Evolutionary conservation across 2,113 vertebrate genomes (phyloP).

Genomic region (Gallinago jamesoni): DNA sequence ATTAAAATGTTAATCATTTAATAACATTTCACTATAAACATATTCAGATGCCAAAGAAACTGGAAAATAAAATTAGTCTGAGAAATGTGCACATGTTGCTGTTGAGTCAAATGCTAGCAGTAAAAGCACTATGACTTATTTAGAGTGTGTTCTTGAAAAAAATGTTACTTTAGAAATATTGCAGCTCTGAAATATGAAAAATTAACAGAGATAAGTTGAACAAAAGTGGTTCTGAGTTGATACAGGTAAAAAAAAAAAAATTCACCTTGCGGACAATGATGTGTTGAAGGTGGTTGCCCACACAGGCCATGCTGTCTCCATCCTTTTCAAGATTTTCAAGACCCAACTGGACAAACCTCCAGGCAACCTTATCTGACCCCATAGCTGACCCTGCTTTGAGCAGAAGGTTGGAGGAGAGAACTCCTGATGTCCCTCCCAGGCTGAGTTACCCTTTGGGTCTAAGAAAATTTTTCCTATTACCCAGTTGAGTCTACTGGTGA

Average conservation of each 20-base stretch:
- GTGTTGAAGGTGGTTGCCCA: background rate
- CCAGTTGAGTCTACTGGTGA: background rate
- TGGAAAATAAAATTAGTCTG: background rate
- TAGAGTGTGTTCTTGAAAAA: background rate
- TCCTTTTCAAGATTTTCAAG: background rate
- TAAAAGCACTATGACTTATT: background rate
- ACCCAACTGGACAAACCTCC: background rate
- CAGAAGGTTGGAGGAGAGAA: background rate
- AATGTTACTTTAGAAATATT: background rate
- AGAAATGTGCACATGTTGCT: background rate
- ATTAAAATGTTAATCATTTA: background rate
- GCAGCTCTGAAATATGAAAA: background rate
- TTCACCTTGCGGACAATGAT: background rate
- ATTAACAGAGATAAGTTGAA: background rate
- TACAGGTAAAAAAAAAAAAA: fast-evolving
- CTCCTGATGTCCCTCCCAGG: background rate
- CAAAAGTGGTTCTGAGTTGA: background rate
- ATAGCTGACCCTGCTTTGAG: background rate
- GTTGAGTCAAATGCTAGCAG: background rate
- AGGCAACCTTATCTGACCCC: background rate
- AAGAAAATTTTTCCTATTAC: background rate
- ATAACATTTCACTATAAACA: background rate
- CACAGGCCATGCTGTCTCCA: background rate
- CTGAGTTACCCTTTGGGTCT: background rate
- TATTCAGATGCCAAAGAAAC: background rate